Percentiles rank a stretch among this genome's conserved stretches.
These are phyloP conservation scores for Podiceps cristatus DNA, from an alignment of 2,113 vertebrate genomes.

Conservation along the genomic window DNA sequence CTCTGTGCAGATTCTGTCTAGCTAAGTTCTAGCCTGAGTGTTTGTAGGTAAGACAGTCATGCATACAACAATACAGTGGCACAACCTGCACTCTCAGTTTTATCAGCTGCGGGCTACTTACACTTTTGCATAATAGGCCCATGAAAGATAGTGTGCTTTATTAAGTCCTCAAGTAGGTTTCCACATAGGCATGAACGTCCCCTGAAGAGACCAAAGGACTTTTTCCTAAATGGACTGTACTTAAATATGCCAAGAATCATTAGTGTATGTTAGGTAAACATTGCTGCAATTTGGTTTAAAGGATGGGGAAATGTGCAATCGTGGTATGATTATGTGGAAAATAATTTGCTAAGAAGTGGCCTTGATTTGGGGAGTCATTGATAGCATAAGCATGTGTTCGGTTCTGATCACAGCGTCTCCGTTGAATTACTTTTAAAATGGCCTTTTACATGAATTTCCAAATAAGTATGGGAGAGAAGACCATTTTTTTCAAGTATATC, in stretches of 20 bases:
- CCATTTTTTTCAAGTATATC: background rate
- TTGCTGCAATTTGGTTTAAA: background rate
- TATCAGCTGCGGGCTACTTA: background rate
- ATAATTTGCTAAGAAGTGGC: background rate
- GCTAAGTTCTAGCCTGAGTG: background rate
- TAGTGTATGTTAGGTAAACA: background rate
- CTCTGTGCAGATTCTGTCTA: background rate
- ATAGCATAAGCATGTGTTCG: background rate
- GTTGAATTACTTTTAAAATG: background rate
- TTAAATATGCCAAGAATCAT: background rate
- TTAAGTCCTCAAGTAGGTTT: background rate
- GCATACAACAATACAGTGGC: background rate
- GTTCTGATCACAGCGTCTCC: background rate
- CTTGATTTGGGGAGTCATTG: background rate
- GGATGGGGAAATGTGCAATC: background rate
- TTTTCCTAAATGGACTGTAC: background rate
- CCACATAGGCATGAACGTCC: background rate
- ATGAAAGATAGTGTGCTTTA: background rate
- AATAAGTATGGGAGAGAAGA: background rate
- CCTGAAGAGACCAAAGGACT: background rate
- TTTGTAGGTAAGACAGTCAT: background rate
- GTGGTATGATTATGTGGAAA: background rate
- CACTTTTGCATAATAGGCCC: background rate
- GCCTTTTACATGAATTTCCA: background rate
- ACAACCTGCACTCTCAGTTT: background rate